Evolutionary conservation across 1,140 invertebrate genomes (phyloP), one percentile per base, ranked within the genome.

Genomic region (Bombus difficillimus): DNA sequence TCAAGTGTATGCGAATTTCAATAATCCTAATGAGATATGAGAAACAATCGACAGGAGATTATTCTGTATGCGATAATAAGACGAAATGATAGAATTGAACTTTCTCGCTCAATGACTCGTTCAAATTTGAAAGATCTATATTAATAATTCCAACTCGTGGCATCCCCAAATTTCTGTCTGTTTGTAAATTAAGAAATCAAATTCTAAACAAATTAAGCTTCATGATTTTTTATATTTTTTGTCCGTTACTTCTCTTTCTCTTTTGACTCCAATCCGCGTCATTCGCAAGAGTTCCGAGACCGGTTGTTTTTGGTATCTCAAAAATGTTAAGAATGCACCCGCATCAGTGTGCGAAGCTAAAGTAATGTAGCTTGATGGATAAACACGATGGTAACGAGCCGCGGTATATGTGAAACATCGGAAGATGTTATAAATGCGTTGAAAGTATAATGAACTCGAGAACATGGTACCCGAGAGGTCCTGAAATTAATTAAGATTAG

Each of bases 361-460:
- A 71, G 41, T 62, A 12, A 62, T 47, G 47, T 39, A 39, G 59
- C 47, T 57, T n/a, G 69, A 18, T 4, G n/a, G 34, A 22, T 8
- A 15, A 75, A 64, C 10, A 75, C 57, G 37, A 4, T 10, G 34
- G 15, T 32, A 62, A 73, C 53, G 80, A 62, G 2, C 43, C 22
- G 15, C n/a, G 68, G 13, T 53, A 28, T 71, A 28, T 32, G n/a
- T 12, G 22, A 1, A 37, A 15, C 22, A n/a, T 34, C n/a, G 3
- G 13, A 0, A n/a, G 81, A 28, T 25, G 59, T 37, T 76, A 39
- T 53, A 53, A 83, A 66, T 18, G 25, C 18, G 32, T 47, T 41
- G 81, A 75, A 75, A 62, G 41, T 43, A 75, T 75, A 75, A 82
- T 76, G 25, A 68, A 66, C 22, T 8, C 15, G 59, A 4, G 59